Percentiles rank a stretch among this genome's conserved stretches.
phyloP scores from a whole-genome alignment of 1,140 invertebrate genomes.

The Parasteatoda tepidariorum region DNA sequence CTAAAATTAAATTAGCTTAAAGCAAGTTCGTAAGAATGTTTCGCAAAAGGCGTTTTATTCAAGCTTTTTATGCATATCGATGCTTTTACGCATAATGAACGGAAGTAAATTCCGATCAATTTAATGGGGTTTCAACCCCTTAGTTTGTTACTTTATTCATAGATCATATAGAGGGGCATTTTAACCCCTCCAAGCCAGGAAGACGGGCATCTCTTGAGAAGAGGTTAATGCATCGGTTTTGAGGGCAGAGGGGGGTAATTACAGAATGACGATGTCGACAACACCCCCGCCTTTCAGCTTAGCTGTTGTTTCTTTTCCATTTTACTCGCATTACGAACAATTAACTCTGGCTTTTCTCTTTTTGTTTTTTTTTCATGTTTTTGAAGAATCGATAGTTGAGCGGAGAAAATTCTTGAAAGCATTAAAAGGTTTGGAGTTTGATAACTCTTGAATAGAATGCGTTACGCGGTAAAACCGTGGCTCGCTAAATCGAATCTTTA shows the following conservation, averaged over 20 bases:
- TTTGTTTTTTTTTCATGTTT: neutral
- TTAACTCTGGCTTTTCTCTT: slow-evolving; percentile 17
- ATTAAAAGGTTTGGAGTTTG: no score
- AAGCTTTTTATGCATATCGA: no score
- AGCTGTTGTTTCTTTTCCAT: slow-evolving; percentile 3
- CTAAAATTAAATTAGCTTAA: no score
- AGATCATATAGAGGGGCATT: neutral
- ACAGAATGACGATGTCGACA: slow-evolving; percentile 26
- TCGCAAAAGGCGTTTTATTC: no score
- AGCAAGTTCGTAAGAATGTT: no score
- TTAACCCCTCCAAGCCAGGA: neutral
- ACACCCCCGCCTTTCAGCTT: no score
- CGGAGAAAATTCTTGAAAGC: neutral
- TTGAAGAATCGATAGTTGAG: neutral
- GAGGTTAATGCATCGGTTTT: slow-evolving; percentile 11
- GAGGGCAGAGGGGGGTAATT: slow-evolving; percentile 14
- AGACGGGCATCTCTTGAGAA: neutral
- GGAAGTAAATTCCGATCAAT: slow-evolving; percentile 33
- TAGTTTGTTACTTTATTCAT: no score
- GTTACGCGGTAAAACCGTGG: no score
- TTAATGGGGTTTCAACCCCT: slow-evolving; percentile 11
- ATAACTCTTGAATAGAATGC: no score
- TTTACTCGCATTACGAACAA: slow-evolving; percentile 33
- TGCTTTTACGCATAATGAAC: no score
- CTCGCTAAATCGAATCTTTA: no score